These are phyloP conservation scores for Fabriciana adippe DNA, from an alignment of 2,888 invertebrate genomes.

Conservation along the genomic window DNA sequence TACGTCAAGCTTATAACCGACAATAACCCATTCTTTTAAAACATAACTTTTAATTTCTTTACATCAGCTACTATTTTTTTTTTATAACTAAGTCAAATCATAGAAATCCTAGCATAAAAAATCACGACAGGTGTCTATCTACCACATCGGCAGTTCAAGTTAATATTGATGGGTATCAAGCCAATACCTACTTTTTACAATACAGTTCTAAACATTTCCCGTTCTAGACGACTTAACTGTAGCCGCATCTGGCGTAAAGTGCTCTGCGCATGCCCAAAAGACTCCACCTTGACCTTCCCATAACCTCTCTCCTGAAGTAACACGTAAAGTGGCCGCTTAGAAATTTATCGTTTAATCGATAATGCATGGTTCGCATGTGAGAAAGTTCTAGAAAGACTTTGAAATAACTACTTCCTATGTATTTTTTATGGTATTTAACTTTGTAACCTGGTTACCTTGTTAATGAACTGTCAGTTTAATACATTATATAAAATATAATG, in stretches of 20 bases:
- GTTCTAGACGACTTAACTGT: conserved; percentile 12
- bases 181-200: too few relatives aligned
- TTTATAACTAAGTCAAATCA: too few relatives aligned
- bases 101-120: too few relatives aligned
- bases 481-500: too few relatives aligned
- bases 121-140: too few relatives aligned
- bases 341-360: conserved; percentile 32
- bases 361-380: conserved; percentile 25
- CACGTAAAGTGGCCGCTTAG: conserved; percentile 23
- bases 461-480: too few relatives aligned
- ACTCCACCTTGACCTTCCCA: conserved; percentile 71
- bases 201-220: conserved; percentile 1
- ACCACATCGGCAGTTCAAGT: too few relatives aligned
- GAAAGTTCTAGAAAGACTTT: conserved; percentile 6
- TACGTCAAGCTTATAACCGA: too few relatives aligned
- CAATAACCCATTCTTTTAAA: too few relatives aligned
- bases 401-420: background rate
- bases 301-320: conserved; percentile 35
- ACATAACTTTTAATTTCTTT: too few relatives aligned
- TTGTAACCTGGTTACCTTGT: background rate
- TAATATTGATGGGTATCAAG: too few relatives aligned
- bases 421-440: background rate
- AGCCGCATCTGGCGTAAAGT: conserved; percentile 41
- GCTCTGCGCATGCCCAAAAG: conserved; percentile 61
- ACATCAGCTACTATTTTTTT: too few relatives aligned